Evolutionary conservation across 2,797 vertebrate species (phyloP), one percentile per base, ranked within the genome.

Genomic region (Crocidura indochinensis): DNA sequence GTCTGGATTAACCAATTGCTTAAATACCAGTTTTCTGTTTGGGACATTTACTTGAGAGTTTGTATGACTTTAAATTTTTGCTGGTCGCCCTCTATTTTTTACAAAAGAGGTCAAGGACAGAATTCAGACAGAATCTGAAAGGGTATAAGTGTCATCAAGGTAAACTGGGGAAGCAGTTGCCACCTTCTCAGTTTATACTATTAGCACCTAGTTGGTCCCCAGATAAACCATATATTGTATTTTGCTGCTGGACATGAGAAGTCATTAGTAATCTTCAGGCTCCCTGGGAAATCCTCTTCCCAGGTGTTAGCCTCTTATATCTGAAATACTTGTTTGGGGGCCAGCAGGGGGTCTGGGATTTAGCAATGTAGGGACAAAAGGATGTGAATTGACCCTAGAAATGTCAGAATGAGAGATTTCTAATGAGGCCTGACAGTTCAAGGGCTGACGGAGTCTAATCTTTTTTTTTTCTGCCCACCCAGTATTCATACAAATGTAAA

Each of bases 401-500:
- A 92, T 96, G 92, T 95, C 95, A 95, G 95, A 96, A 88, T 92
- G 90, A 94, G 67, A 75, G 91, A 96, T 95, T 96, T 95, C 95
- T 97, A 97, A 98, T 97, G 95, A 96, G 94, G 96, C 84, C 96
- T 98, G 98, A 97, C 97, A 98, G 97, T 96, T 97, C 95, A 97
- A 97, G 97, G 95, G 87, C 97, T 96, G 88, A 93, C 97, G 92
- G 92, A 96, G 92, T 96, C 96, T 97, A 95, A 97, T 97, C 96
- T 97, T 96, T 94, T 94, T 90, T 96, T 93, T 91, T 53, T 87
- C 94, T 98, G 97, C 97, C 97, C 97, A 98, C 97, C 98, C 97
- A 97, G 96, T 96, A 96, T 98, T 96, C 94, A 97, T 97, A 97
- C 96, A 98, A 97, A 97, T 97, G 97, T 98, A 98, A 98, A 98